phyloP scores from a whole-genome alignment of 1,140 invertebrate species.

The Conopomorpha cramerella region DNA sequence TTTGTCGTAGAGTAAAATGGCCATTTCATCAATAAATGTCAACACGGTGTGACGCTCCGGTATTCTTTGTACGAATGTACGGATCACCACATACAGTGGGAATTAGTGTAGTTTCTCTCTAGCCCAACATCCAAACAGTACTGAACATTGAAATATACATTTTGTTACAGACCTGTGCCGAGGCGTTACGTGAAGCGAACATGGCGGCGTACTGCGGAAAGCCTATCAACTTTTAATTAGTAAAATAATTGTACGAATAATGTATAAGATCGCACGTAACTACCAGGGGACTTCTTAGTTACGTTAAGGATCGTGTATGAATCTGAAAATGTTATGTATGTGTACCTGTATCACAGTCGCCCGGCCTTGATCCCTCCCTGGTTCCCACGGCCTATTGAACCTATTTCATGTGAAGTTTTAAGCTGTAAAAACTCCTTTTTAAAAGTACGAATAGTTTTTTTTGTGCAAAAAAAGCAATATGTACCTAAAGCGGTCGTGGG shows the following conservation, averaged over 20 bases:
- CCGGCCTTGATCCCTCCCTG: too few relatives aligned
- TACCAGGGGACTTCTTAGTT: slow-evolving; percentile 7
- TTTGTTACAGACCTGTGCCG: slow-evolving; percentile 86
- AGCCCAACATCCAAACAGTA: too few relatives aligned
- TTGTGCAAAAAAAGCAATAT: neutral
- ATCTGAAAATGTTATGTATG: slow-evolving; percentile 35
- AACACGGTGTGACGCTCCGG: too few relatives aligned
- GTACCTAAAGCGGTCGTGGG: too few relatives aligned
- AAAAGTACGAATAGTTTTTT: neutral
- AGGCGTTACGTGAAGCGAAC: slow-evolving; percentile 97
- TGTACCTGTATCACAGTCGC: slow-evolving; percentile 10
- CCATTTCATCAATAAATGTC: too few relatives aligned
- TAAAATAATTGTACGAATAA: slow-evolving; percentile 7
- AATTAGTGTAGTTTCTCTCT: too few relatives aligned
- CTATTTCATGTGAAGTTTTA: too few relatives aligned
- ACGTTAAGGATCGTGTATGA: slow-evolving; percentile 39
- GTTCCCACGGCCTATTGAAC: too few relatives aligned
- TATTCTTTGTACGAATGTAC: too few relatives aligned
- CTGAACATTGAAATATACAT: too few relatives aligned
- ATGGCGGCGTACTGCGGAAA: slow-evolving; percentile 95
- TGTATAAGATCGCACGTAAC: slow-evolving; percentile 11
- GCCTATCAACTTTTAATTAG: slow-evolving; percentile 95
- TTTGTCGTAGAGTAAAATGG: too few relatives aligned
- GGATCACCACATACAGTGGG: too few relatives aligned
- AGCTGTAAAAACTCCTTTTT: neutral